These are phyloP conservation scores for Hyalella azteca DNA, from an alignment of 2,888 invertebrate species.

Conservation along the genomic window DNA sequence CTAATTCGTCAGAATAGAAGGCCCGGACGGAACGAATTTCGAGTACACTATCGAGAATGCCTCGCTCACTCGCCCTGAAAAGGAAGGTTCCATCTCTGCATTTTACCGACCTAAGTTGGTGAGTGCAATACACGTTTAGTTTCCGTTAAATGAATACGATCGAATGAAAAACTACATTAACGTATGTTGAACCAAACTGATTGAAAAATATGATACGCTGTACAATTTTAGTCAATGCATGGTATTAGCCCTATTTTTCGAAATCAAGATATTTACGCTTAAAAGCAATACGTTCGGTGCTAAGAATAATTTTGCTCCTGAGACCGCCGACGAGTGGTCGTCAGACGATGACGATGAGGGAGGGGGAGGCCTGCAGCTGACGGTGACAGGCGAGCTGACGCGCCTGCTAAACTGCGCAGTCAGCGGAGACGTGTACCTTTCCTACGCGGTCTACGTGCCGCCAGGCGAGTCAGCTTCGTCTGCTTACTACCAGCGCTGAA, in stretches of 20 bases:
- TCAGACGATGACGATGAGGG: slow-evolving; percentile 2
- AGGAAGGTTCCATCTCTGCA: neutral
- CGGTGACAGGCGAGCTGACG: neutral
- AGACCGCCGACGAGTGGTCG: neutral
- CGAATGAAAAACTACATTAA: too few relatives aligned
- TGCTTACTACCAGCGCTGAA: too few relatives aligned
- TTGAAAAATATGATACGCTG: too few relatives aligned
- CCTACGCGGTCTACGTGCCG: neutral
- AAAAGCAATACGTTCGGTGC: too few relatives aligned
- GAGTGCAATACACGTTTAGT: too few relatives aligned
- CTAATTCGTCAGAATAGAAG: slow-evolving; percentile 48
- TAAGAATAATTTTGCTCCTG: too few relatives aligned
- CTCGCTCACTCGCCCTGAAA: slow-evolving; percentile 22
- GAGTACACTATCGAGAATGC: slow-evolving; percentile 46
- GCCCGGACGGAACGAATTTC: slow-evolving; percentile 44
- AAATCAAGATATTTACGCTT: too few relatives aligned
- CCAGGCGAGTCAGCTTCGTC: neutral
- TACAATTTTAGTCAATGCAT: too few relatives aligned
- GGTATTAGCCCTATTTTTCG: too few relatives aligned
- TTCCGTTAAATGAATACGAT: too few relatives aligned
- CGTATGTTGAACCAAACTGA: too few relatives aligned
- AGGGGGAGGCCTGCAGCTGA: slow-evolving; percentile 9
- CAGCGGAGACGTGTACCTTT: slow-evolving; percentile 8
- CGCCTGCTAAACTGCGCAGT: neutral
- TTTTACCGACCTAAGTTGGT: neutral